phyloP scores from a whole-genome alignment of 2,797 vertebrate species.

The Poliocrania exsul region DNA sequence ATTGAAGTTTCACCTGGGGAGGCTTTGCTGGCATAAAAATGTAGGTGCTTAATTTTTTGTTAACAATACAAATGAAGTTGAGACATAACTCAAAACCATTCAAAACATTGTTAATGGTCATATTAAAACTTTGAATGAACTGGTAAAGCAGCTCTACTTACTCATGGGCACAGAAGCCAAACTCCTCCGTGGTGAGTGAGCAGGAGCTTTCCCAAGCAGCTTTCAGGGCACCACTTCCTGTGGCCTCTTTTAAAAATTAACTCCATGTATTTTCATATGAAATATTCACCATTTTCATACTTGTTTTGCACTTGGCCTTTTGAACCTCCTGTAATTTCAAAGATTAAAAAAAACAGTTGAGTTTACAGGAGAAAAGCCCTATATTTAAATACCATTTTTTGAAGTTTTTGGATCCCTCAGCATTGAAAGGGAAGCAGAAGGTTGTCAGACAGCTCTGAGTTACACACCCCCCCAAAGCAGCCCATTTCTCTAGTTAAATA shows the following conservation, averaged over 20 bases:
- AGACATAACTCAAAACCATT: not conserved
- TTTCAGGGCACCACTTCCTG: not conserved
- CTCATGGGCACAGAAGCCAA: not conserved
- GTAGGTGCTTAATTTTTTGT: not conserved
- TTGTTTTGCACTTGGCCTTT: not conserved
- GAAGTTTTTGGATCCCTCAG: not conserved
- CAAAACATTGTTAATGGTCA: not conserved
- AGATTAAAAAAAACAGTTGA: not conserved
- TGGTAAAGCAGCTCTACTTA: not conserved
- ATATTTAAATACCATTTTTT: not conserved
- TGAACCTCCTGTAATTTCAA: not conserved
- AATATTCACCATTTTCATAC: not conserved
- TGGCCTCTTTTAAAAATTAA: not conserved
- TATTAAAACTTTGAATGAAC: not conserved
- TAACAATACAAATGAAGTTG: not conserved
- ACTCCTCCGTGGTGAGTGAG: accelerated
- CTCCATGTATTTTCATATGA: not conserved
- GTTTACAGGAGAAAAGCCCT: not conserved
- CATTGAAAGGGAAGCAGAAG: not conserved
- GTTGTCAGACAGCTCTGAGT: not conserved
- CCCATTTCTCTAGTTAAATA: not conserved
- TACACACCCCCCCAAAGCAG: not conserved
- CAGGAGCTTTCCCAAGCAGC: not conserved
- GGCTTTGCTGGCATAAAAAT: not conserved
- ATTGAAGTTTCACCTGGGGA: not conserved